phyloP scores from a whole-genome alignment of 2,888 invertebrate genomes.

The Caradrina clavipalpis region DNA sequence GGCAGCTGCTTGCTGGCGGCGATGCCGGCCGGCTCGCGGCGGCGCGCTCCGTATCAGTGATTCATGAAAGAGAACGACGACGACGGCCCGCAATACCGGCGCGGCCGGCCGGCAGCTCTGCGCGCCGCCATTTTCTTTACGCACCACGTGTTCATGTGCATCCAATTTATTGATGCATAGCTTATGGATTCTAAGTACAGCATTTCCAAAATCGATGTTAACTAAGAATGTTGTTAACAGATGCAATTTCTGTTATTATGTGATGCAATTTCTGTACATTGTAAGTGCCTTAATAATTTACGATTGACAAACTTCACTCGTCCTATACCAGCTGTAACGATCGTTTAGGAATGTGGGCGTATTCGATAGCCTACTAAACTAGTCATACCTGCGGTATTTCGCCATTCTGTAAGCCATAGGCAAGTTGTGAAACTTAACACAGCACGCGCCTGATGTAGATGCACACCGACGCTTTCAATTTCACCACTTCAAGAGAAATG shows the following conservation, averaged over 20 bases:
- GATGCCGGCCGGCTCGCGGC: slow-evolving; percentile 22
- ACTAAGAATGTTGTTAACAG: neutral
- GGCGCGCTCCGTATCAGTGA: slow-evolving; percentile 61
- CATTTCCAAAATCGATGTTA: slow-evolving; percentile 17
- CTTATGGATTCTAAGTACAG: slow-evolving; percentile 28
- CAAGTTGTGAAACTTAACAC: slow-evolving; percentile 68
- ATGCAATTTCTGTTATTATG: slow-evolving; percentile 11
- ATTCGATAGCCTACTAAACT: slow-evolving; percentile 41
- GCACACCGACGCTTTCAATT: slow-evolving; percentile 60
- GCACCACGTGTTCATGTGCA: slow-evolving; percentile 85
- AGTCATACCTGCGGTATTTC: slow-evolving; percentile 84
- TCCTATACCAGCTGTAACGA: slow-evolving; percentile 24
- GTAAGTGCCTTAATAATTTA: neutral
- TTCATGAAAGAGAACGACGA: slow-evolving; percentile 60
- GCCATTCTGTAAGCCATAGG: slow-evolving; percentile 81
- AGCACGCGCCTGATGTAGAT: slow-evolving; percentile 66
- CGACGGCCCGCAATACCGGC: slow-evolving; percentile 47
- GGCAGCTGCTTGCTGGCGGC: neutral
- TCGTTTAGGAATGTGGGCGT: slow-evolving; percentile 47
- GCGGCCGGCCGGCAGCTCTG: slow-evolving; percentile 69
- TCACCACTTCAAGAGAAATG: slow-evolving; percentile 56
- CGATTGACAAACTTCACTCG: neutral
- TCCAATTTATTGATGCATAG: slow-evolving; percentile 64
- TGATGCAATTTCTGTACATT: neutral
- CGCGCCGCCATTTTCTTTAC: slow-evolving; percentile 87